Evolutionary conservation across 1,140 invertebrate genomes (phyloP).

Genomic region (Gryon sp.): DNA sequence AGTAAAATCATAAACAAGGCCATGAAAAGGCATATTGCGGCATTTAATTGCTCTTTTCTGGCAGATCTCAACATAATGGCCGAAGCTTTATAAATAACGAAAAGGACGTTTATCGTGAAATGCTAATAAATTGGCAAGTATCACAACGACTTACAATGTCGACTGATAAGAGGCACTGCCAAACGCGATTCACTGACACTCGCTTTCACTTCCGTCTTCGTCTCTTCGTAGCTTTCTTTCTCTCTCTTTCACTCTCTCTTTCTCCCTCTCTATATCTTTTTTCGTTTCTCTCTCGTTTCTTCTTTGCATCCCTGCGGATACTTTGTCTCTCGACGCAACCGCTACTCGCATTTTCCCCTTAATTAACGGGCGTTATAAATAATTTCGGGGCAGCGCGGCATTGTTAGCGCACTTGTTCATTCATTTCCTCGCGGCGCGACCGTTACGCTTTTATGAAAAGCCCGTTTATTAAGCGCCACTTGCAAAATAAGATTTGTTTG

Average conservation of each 20-base stretch:
- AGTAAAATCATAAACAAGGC: slow-evolving; percentile 29
- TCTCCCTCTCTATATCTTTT: slow-evolving; percentile 10
- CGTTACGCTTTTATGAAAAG: slow-evolving; percentile 10
- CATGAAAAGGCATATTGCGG: slow-evolving; percentile 13
- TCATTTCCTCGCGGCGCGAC: slow-evolving; percentile 9
- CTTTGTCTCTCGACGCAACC: slow-evolving; percentile 44
- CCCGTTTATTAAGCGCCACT: slow-evolving; percentile 12
- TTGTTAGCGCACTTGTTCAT: slow-evolving; percentile 66
- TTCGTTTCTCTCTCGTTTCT: slow-evolving; percentile 15
- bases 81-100: slow-evolving; percentile 68
- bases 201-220: too few species aligned
- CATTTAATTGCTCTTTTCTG: slow-evolving; percentile 72
- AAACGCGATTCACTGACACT: slow-evolving; percentile 58
- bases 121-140: slow-evolving; percentile 44
- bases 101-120: slow-evolving; percentile 46
- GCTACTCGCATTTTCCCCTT: slow-evolving; percentile 64
- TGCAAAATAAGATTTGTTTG: slow-evolving; percentile 9
- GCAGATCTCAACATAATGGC: slow-evolving; percentile 70
- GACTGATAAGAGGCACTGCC: slow-evolving; percentile 66
- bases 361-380: slow-evolving; percentile 76
- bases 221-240: too few species aligned
- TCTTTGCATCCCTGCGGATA: slow-evolving; percentile 38
- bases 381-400: slow-evolving; percentile 70
- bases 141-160: slow-evolving; percentile 30
- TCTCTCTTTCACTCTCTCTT: too few species aligned